Conservation (phyloP, 2,888 invertebrate species). For the Dynastes tityus region DNA sequence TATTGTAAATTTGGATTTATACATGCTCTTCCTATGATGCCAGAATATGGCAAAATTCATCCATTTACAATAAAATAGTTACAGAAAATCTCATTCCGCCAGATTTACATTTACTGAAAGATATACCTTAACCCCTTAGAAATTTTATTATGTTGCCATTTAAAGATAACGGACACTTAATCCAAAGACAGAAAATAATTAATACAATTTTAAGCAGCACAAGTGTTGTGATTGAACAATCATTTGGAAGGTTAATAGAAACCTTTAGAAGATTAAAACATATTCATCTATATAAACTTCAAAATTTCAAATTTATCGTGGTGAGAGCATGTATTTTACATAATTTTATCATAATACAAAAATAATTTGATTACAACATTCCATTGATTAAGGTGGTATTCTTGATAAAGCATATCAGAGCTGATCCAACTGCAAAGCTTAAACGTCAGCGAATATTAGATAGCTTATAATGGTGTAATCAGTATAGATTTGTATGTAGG, state of each 20-base stretch:
- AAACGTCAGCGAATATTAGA: constrained; percentile 5
- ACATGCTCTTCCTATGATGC: constrained; percentile 18
- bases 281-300: not conserved
- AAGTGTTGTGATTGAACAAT: constrained; percentile 28
- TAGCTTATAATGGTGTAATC: not conserved
- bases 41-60: not conserved
- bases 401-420: not conserved
- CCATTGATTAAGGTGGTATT: not conserved
- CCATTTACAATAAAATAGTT: not conserved
- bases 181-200: not conserved
- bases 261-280: constrained; percentile 16
- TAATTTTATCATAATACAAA: constrained; percentile 14
- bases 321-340: constrained; percentile 9
- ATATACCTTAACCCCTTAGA: constrained; percentile 17
- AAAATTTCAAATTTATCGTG: not conserved
- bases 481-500: not conserved
- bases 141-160: constrained; percentile 14
- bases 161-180: constrained; percentile 32
- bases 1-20: not conserved
- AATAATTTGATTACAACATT: not conserved
- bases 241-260: constrained; percentile 19
- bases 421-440: not conserved
- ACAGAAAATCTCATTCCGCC: not conserved
- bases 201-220: constrained; percentile 22
- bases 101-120: constrained; percentile 12